Percentiles rank a stretch among this genome's conserved stretches.
phyloP scores from a whole-genome alignment of 92 coral and sea anemone genomes.

The Chrysogorgia sp. region DNA sequence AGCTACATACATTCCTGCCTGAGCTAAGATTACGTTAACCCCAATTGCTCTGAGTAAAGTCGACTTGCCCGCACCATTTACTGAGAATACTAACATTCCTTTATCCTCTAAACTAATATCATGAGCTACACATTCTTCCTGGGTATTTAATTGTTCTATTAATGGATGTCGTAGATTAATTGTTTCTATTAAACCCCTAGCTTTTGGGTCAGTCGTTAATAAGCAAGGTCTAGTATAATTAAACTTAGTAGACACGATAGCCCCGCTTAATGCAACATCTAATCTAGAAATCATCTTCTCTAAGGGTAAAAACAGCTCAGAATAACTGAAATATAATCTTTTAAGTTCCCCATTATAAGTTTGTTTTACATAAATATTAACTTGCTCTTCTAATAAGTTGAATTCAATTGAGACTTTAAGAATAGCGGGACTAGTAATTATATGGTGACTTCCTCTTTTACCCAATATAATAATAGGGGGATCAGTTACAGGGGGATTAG shows the following conservation, averaged over 20 bases:
- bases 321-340: conserved; percentile 51
- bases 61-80: conserved; percentile 51
- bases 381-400: conserved; percentile 47
- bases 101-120: conserved; percentile 42
- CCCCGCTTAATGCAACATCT: conserved; percentile 53
- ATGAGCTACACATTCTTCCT: conserved; percentile 51
- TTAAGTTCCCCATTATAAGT: conserved; percentile 45
- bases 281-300: conserved; percentile 44
- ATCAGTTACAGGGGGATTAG: conserved; percentile 10
- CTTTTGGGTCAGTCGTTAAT: not conserved
- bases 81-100: conserved; percentile 44
- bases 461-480: conserved; percentile 40
- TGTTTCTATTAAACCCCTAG: conserved; percentile 49
- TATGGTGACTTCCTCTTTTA: conserved; percentile 50
- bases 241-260: conserved; percentile 44
- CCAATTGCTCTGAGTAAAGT: conserved; percentile 52
- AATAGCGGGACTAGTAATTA: conserved; percentile 47
- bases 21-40: conserved; percentile 48
- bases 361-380: conserved; percentile 43
- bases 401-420: conserved; percentile 42
- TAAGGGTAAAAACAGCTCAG: conserved; percentile 49
- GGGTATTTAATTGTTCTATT: conserved; percentile 49
- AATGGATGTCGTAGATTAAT: conserved; percentile 48
- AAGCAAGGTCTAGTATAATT: conserved; percentile 45
- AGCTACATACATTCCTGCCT: conserved; percentile 54